Base-by-base conservation (phyloP, 2,797 vertebrate species). In the Lepus oiostolus region DNA sequence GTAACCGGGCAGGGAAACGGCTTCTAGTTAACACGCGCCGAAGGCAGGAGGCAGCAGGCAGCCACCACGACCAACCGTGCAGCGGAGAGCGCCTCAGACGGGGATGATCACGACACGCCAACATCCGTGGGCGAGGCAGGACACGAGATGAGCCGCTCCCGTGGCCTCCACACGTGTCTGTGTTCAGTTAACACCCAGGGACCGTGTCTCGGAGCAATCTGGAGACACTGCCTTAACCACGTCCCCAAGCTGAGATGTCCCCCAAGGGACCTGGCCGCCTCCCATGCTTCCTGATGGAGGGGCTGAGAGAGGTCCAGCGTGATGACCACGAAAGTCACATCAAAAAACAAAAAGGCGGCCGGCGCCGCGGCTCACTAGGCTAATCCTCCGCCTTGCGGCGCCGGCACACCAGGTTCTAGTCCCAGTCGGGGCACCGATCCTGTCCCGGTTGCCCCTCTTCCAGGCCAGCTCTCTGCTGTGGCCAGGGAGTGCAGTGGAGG, bases 281-380 rank as follows among this genome's bases (percentile, higher is more conserved):
- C 13, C 8, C 16, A 0, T 7, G 12, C 21, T 3, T 50, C 22
- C 6, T 12, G n/a, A 3, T 0, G 0, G 54, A 60, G 2, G 28
- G 5, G 0, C 6, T 16, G 28, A 32, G 75, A 77, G 80, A 63
- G 10, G 19, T 32, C 42, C 1, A 26, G 17, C 38, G 14, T 1
- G 9, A 42, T 12, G 62, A 8, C 32, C 35, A 22, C 19, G 24
- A 24, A 58, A 19, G 58, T 58, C n/a, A 12, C 3, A 11, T 30
- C 38, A 47, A 28, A 28, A 30, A 4, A 13, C 50, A 47, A 74
- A 38, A 16, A 54, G 28, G 8, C 21, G n/a, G n/a, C n/a, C n/a
- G n/a, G n/a, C n/a, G n/a, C n/a, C n/a, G n/a, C n/a, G n/a, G n/a
- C n/a, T n/a, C n/a, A n/a, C n/a, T n/a, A n/a, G n/a, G n/a, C n/a